A percentile compares a stretch with the other conserved stretches of the same genome.
Conservation (phyloP, 1,140 invertebrate genomes). For the Lerema accius region DNA sequence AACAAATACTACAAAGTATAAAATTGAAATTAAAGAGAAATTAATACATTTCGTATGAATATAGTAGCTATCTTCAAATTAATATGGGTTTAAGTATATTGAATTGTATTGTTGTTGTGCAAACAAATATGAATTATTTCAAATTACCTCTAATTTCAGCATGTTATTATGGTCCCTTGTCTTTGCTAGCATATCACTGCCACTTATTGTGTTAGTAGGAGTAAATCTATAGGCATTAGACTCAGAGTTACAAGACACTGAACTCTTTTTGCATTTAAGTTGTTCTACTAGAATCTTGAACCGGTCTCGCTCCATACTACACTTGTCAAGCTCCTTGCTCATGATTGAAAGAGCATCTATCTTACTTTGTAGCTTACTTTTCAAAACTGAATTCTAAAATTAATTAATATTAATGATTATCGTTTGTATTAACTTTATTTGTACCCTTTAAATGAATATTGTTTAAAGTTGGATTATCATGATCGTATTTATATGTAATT, state of each 20-base stretch:
- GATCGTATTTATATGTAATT: no score
- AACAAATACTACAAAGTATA: no score
- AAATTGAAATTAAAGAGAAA: no score
- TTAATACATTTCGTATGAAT: no score
- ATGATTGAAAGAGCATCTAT: conserved; percentile 90
- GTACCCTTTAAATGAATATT: no score
- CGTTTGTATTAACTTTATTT: no score
- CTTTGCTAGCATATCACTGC: conserved; percentile 75
- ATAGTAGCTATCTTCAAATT: no score
- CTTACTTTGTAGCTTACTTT: conserved; percentile 91
- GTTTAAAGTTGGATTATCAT: no score
- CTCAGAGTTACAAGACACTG: conserved; percentile 3
- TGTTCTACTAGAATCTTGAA: conserved; percentile 93
- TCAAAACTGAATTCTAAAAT: conserved; percentile 83
- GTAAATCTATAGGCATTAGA: conserved; percentile 52
- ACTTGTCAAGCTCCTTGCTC: conserved; percentile 90
- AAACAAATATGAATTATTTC: no score
- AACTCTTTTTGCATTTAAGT: conserved; percentile 85
- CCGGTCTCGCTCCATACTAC: conserved; percentile 90
- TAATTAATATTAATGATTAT: no score
- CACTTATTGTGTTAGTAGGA: conserved; percentile 69
- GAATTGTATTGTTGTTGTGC: no score
- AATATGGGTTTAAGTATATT: no score
- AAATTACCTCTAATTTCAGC: conserved; percentile 73
- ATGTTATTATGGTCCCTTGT: conserved; percentile 78